These are phyloP conservation scores for Manacus vitellinus DNA, from an alignment of 2,113 vertebrate genomes.

Conservation along the genomic window DNA sequence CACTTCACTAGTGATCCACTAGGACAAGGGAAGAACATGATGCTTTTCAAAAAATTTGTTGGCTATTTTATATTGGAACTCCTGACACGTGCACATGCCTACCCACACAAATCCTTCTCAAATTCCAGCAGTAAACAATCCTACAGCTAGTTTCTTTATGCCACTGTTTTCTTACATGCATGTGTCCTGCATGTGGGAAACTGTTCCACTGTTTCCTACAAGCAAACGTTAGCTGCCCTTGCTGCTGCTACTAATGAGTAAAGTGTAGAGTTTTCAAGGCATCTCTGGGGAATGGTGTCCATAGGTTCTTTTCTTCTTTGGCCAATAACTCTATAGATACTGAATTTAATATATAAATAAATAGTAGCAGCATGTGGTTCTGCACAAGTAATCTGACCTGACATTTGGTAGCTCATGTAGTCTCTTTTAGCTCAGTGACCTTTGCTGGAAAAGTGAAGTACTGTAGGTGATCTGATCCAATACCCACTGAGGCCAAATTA, in stretches of 20 bases:
- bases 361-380: neutral
- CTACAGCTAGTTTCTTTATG: neutral
- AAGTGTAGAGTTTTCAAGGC: neutral
- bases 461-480: neutral
- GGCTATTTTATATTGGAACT: neutral
- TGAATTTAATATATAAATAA: neutral
- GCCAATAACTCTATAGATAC: neutral
- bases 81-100: neutral
- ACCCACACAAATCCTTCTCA: neutral
- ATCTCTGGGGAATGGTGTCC: neutral
- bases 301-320: neutral
- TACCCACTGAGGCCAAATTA: neutral
- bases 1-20: neutral
- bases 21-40: neutral
- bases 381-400: slow-evolving; percentile 3
- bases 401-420: neutral
- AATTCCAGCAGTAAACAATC: neutral
- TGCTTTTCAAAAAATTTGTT: neutral
- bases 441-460: slow-evolving; percentile 20
- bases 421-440: slow-evolving; percentile 1
- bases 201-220: neutral
- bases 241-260: neutral
- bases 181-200: neutral
- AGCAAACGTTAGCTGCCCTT: neutral
- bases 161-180: neutral